A percentile compares a stretch with the other conserved stretches of the same genome.
Evolutionary conservation across 2,888 invertebrate species (phyloP).

Genomic region (Sarcophaga caerulescens): DNA sequence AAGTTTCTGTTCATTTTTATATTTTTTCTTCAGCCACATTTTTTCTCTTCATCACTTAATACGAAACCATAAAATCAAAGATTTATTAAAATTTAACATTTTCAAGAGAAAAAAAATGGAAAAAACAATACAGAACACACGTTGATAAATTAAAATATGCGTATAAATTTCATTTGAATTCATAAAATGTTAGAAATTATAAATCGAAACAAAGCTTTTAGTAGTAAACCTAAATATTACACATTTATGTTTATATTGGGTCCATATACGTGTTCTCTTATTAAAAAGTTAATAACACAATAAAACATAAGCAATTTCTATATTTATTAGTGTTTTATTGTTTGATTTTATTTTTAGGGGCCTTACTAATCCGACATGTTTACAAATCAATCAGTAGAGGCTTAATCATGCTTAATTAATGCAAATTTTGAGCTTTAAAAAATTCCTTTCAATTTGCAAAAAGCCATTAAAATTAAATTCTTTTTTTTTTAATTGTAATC

Average conservation of each 20-base stretch:
- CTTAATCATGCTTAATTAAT: conserved; percentile 25
- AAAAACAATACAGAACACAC: not conserved
- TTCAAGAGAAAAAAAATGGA: not conserved
- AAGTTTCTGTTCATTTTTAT: conserved; percentile 23
- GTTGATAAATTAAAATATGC: not conserved
- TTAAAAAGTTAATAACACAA: not conserved
- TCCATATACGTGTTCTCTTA: not conserved
- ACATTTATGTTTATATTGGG: not conserved
- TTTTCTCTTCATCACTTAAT: not conserved
- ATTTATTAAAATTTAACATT: conserved; percentile 44
- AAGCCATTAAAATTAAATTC: conserved; percentile 9
- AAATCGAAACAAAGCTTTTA: conserved; percentile 32
- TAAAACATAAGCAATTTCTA: not conserved
- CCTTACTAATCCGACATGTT: not conserved
- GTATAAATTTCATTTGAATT: not conserved
- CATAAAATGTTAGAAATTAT: conserved; percentile 53
- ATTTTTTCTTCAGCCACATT: too few species aligned
- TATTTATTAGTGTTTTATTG: not conserved
- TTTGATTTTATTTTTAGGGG: not conserved
- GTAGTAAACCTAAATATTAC: not conserved
- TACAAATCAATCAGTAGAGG: not conserved
- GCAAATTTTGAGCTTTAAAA: not conserved
- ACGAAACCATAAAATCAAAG: conserved; percentile 49
- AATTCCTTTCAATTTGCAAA: conserved; percentile 1
- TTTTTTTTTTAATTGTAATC: not conserved